These are phyloP conservation scores for Microcebus jonahi DNA, from an alignment of 2,113 vertebrate species.

Conservation along the genomic window DNA sequence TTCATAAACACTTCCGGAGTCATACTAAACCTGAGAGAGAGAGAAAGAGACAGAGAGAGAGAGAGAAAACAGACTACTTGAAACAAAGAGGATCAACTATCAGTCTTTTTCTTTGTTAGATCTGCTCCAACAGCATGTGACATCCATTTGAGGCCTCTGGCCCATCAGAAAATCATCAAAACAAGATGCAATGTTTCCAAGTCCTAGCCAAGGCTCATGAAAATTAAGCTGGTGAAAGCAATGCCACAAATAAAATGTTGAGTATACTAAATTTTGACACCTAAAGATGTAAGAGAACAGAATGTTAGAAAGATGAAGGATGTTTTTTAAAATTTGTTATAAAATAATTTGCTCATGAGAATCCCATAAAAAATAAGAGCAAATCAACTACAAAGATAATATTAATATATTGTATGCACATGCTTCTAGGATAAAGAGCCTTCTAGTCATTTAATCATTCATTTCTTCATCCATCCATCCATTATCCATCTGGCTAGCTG, in stretches of 20 bases:
- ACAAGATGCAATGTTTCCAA: conserved; percentile 50
- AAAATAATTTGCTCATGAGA: conserved; percentile 40
- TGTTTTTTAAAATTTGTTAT: conserved; percentile 24
- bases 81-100: conserved; percentile 43
- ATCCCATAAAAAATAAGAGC: conserved; percentile 33
- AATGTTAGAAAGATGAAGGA: conserved; percentile 27
- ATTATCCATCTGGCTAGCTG: background rate
- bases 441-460: background rate
- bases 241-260: background rate
- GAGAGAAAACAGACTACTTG: background rate
- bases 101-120: conserved; percentile 22
- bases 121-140: conserved; percentile 41
- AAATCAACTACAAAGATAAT: background rate
- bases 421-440: background rate
- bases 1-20: background rate
- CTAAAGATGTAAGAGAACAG: conserved; percentile 37
- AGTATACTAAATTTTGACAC: conserved; percentile 41
- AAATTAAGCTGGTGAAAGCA: conserved; percentile 53
- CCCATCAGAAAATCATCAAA: conserved; percentile 49
- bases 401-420: background rate
- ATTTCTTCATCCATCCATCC: background rate
- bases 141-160: conserved; percentile 11
- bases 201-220: background rate
- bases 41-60: no score
- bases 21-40: background rate